Evolutionary conservation across 2,888 invertebrate species (phyloP).

Genomic region (Orthonevra nobilis): DNA sequence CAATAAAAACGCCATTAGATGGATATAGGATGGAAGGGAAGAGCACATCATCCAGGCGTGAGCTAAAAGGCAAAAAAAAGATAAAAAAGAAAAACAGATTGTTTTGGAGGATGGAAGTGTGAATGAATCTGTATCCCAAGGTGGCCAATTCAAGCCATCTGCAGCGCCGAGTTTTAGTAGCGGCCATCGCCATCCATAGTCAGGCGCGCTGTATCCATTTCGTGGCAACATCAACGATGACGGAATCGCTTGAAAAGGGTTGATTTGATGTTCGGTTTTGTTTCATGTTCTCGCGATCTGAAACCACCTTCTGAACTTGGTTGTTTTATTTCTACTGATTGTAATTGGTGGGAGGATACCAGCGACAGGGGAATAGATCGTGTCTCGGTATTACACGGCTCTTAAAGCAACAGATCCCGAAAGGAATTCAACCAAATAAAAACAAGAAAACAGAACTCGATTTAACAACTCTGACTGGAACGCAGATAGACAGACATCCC

Average conservation of each 20-base stretch:
- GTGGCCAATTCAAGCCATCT: constrained; percentile 55
- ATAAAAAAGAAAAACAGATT: no score
- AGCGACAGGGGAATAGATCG: constrained; percentile 44
- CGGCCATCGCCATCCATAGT: constrained; percentile 2
- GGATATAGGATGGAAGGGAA: constrained; percentile 55
- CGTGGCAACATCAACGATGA: constrained; percentile 43
- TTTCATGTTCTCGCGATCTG: constrained; percentile 36
- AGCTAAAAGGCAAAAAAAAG: constrained; percentile 29
- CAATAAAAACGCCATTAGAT: constrained; percentile 69
- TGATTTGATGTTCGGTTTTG: constrained; percentile 60
- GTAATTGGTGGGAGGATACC: constrained; percentile 68
- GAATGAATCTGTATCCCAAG: constrained; percentile 64
- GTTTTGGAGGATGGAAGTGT: constrained; percentile 69
- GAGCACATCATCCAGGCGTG: background rate
- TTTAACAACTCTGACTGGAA: no score
- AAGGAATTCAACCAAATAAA: constrained; percentile 37
- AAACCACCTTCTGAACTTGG: no score
- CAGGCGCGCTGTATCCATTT: background rate
- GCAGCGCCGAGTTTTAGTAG: no score
- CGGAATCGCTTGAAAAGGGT: constrained; percentile 54
- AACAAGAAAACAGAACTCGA: no score
- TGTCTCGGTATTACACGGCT: constrained; percentile 65
- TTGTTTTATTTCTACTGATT: constrained; percentile 15
- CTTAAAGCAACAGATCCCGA: constrained; percentile 38
- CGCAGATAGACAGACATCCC: constrained; percentile 27